These are phyloP conservation scores for Tragelaphus buxtoni DNA, from an alignment of 2,113 vertebrate genomes.

Conservation along the genomic window DNA sequence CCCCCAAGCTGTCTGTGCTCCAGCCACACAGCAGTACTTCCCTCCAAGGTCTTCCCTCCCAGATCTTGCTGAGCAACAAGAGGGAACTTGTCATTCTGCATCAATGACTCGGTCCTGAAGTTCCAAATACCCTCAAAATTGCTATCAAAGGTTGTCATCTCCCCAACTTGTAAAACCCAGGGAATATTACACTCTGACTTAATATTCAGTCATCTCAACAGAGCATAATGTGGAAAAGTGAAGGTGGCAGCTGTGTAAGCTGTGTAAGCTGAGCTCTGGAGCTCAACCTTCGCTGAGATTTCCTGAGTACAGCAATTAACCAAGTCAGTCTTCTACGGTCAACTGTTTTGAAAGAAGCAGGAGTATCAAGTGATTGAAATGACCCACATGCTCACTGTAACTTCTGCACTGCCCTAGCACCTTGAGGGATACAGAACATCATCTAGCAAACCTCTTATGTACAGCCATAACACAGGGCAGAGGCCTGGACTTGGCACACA, in stretches of 20 bases:
- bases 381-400: background rate
- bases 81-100: background rate
- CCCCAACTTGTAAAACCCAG: background rate
- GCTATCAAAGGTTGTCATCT: background rate
- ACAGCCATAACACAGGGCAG: background rate
- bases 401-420: background rate
- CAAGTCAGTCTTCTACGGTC: background rate
- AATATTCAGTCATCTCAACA: background rate
- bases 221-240: background rate
- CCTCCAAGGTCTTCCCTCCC: background rate
- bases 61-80: background rate
- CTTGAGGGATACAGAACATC: accelerated
- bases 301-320: background rate
- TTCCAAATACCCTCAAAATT: background rate
- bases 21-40: background rate
- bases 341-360: background rate
- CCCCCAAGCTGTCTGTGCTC: background rate
- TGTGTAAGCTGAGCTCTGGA: background rate
- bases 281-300: background rate
- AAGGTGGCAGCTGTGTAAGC: background rate
- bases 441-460: background rate
- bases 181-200: background rate
- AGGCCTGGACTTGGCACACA: background rate
- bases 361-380: background rate
- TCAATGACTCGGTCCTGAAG: background rate